Percentiles rank a stretch among this genome's conserved stretches.
These are phyloP conservation scores for Chrysoperla carnea DNA, from an alignment of 1,140 invertebrate species.

Conservation along the genomic window DNA sequence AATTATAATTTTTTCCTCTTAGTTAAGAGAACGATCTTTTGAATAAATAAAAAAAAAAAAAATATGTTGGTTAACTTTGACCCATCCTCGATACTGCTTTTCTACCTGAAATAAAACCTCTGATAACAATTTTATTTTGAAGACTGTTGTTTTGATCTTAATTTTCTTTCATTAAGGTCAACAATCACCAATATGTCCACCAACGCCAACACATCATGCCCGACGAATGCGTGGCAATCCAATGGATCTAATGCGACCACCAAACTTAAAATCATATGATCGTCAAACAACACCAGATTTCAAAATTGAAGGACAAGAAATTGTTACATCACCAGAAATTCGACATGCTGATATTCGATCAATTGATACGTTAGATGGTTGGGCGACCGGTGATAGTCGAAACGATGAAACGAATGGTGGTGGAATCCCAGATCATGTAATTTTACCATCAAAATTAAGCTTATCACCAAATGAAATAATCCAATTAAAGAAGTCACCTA, in stretches of 20 bases:
- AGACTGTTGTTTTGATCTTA: no score
- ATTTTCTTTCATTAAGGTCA: no score
- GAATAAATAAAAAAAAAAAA: no score
- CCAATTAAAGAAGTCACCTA: not conserved
- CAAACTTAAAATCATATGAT: slow-evolving; percentile 23
- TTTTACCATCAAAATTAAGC: not conserved
- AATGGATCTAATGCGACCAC: slow-evolving; percentile 21
- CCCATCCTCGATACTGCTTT: no score
- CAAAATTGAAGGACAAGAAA: slow-evolving; percentile 21
- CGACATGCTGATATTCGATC: slow-evolving; percentile 19
- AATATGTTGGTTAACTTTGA: no score
- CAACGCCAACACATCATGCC: slow-evolving; percentile 67
- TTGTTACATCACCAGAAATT: slow-evolving; percentile 16
- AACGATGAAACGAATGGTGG: not conserved
- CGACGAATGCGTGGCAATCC: slow-evolving; percentile 32
- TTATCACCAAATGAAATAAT: not conserved
- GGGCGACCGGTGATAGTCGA: not conserved
- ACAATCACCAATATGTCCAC: slow-evolving; percentile 41
- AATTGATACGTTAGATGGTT: slow-evolving; percentile 11
- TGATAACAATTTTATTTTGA: no score
- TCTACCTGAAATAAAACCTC: no score
- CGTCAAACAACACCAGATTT: slow-evolving; percentile 8
- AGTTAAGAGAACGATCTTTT: no score
- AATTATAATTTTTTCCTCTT: no score
- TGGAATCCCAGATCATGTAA: not conserved